Evolutionary conservation across 2,888 invertebrate species (phyloP), one percentile per base, ranked within the genome.

Genomic region (Copidosoma aretas): DNA sequence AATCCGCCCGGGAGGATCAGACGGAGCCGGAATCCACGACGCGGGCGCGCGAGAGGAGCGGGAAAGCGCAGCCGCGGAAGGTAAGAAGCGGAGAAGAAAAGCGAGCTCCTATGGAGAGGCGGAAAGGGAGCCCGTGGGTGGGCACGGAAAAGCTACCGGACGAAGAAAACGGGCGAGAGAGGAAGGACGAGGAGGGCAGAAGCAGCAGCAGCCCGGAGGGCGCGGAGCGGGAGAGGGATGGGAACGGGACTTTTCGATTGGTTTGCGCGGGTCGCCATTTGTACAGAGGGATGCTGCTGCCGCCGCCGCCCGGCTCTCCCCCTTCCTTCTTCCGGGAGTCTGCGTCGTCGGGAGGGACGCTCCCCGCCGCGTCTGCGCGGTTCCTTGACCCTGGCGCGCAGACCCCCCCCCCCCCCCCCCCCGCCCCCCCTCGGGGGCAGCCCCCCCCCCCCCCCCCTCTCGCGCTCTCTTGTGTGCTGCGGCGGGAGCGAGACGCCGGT

Each of bases 231-330:
- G 54, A 62, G 82, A 83, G 83, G 83, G 83, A 82, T 83, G 82
- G 78, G 82, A 83, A 82, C 82, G 82, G 81, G 82, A 82, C n/a
- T n/a, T 83, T 83, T 82, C 83, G 83, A 83, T 83, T 83, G 83
- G 83, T 83, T 83, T 83, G 83, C 78, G 78, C 81, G 79, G 79
- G 81, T 83, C 82, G 83, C 83, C 83, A 83, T 83, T 83, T 81
- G 82, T 81, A 66, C 74, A 71, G 75, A 79, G 76, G 77, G 77
- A 77, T 77, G 78, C 77, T 79, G 78, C 78, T 78, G 67, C 57
- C 22, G n/a, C 60, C 22, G 46, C 43, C 59, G 22, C 68, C 52
- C 54, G 52, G 66, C 46, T 60, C 64, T 46, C 24, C 60, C 39
- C 43, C 51, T 56, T 61, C 56, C 32, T 39, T 51, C 41, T 41